A percentile compares a stretch with the other conserved stretches of the same genome.
phyloP scores from a whole-genome alignment of 1,140 invertebrate species.

The Protaetia brevitarsis region DNA sequence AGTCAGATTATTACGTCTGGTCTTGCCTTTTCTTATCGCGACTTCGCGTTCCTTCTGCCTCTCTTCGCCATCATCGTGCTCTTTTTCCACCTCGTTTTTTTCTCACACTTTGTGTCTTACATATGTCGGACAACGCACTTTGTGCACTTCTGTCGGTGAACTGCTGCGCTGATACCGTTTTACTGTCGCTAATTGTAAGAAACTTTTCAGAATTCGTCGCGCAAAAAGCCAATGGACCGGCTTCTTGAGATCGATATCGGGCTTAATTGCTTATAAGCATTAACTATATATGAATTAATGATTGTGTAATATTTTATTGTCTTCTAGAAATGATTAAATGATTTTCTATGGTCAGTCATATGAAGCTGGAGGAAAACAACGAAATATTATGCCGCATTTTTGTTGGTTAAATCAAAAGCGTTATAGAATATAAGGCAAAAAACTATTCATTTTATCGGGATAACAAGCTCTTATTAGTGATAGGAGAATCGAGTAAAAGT shows the following conservation, averaged over 20 bases:
- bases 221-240: background rate
- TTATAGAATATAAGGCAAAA: no score
- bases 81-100: slow-evolving; percentile 6
- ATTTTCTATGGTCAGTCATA: no score
- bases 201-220: background rate
- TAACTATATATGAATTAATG: background rate
- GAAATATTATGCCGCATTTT: no score
- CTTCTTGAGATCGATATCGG: background rate
- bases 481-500: no score
- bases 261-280: background rate
- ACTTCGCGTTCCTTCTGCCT: slow-evolving; percentile 2
- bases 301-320: no score
- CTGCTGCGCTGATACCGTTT: slow-evolving; percentile 7
- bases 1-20: slow-evolving; percentile 16
- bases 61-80: background rate
- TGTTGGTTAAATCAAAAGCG: no score
- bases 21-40: slow-evolving; percentile 15
- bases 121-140: slow-evolving; percentile 17
- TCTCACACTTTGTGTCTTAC: slow-evolving; percentile 16
- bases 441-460: no score
- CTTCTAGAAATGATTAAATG: no score
- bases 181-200: slow-evolving; percentile 13
- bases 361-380: no score
- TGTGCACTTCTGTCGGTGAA: slow-evolving; percentile 13
- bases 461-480: no score